phyloP scores from a whole-genome alignment of 2,113 vertebrate species.

The Felis chaus region DNA sequence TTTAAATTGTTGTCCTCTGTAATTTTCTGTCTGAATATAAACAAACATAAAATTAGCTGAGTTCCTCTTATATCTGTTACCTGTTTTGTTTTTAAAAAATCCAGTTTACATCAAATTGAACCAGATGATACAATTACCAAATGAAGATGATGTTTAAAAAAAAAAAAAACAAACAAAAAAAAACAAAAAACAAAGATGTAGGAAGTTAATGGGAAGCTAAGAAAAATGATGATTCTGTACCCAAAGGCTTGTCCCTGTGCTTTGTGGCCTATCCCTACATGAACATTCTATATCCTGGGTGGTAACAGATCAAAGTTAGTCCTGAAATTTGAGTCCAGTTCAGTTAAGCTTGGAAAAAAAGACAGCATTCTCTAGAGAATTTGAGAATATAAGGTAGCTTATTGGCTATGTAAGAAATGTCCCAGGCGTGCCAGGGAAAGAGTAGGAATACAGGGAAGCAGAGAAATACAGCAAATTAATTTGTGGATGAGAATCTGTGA shows the following conservation, averaged over 20 bases:
- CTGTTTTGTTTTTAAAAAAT: background rate
- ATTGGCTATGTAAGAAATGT: background rate
- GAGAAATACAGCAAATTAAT: constrained; percentile 1
- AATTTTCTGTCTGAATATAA: background rate
- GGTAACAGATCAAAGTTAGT: background rate
- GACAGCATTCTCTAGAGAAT: background rate
- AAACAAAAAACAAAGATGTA: background rate
- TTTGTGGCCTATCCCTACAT: background rate
- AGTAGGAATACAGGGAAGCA: background rate
- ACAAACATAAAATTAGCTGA: background rate
- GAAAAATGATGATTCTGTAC: background rate
- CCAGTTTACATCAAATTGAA: background rate
- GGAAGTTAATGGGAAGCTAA: background rate
- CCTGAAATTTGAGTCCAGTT: background rate
- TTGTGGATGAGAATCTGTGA: background rate
- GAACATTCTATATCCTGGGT: background rate
- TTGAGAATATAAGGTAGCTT: background rate
- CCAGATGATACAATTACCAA: background rate
- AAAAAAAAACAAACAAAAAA: no score
- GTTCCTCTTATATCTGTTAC: background rate
- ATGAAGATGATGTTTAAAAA: background rate
- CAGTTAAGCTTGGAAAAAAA: background rate
- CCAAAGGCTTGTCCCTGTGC: background rate
- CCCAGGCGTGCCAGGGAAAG: background rate
- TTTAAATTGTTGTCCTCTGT: background rate